These are phyloP conservation scores for Calosoma granatense DNA, from an alignment of 1,140 invertebrate genomes.

Conservation along the genomic window DNA sequence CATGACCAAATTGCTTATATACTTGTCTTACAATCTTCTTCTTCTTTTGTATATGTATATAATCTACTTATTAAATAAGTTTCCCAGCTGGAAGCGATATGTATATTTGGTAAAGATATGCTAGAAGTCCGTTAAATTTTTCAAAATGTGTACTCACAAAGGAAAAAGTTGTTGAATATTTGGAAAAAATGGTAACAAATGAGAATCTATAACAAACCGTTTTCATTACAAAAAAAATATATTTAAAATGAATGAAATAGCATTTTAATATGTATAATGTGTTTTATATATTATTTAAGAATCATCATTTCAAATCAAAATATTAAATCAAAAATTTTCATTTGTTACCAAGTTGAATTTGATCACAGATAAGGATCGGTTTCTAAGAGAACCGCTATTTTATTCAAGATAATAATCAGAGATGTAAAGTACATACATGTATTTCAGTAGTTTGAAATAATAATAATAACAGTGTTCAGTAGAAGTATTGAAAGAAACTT, in stretches of 20 bases:
- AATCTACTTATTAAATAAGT: not conserved
- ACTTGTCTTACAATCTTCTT: slow-evolving; percentile 2
- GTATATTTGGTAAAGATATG: slow-evolving; percentile 27
- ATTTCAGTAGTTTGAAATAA: not conserved
- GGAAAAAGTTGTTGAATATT: too few relatives aligned
- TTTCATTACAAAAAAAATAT: not conserved
- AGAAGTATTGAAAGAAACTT: not conserved
- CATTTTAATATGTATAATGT: not conserved
- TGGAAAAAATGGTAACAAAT: not conserved
- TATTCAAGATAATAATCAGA: too few relatives aligned
- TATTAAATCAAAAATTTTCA: not conserved
- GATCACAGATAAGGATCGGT: not conserved
- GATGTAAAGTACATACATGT: not conserved
- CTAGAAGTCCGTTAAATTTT: slow-evolving; percentile 12
- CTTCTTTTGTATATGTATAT: not conserved
- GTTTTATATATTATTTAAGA: too few relatives aligned
- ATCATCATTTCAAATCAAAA: slow-evolving; percentile 8
- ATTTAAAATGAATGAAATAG: not conserved
- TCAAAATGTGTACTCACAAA: not conserved
- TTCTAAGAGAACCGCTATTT: too few relatives aligned
- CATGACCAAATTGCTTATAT: slow-evolving; percentile 12
- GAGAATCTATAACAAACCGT: not conserved
- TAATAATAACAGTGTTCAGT: not conserved
- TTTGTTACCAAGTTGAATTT: not conserved
- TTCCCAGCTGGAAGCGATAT: slow-evolving; percentile 30